phyloP scores from a whole-genome alignment of 1,140 invertebrate species.

The Sarcophaga peregrina region DNA sequence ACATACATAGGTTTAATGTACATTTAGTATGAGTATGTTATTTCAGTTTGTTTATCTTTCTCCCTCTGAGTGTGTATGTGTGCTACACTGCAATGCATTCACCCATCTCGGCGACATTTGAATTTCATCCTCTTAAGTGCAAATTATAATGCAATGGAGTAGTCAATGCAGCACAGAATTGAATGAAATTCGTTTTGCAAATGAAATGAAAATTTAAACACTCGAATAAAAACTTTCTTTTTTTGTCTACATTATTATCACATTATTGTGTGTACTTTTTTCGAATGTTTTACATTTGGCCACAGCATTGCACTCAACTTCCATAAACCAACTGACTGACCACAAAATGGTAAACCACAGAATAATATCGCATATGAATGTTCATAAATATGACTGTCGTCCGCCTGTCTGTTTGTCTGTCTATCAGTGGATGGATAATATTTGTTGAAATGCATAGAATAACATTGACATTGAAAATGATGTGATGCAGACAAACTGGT shows the following conservation, averaged over 20 bases:
- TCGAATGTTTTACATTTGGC: neutral
- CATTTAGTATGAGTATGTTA: constrained; percentile 25
- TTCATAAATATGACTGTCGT: neutral
- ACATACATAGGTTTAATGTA: neutral
- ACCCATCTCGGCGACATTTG: neutral
- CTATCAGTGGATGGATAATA: neutral
- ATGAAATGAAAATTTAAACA: constrained; percentile 12
- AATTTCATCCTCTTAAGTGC: neutral
- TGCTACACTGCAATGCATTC: too few species aligned
- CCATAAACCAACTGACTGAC: neutral
- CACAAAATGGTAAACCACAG: constrained; percentile 34
- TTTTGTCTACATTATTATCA: neutral
- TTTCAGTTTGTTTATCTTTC: constrained; percentile 37
- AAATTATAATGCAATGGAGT: neutral
- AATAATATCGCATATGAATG: neutral
- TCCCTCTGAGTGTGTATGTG: neutral
- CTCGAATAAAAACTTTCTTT: neutral
- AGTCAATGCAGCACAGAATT: neutral
- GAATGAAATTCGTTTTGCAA: neutral
- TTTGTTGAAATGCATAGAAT: constrained; percentile 20
- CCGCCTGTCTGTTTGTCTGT: neutral
- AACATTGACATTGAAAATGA: constrained; percentile 34
- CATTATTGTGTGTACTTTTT: neutral
- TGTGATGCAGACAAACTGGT: neutral
- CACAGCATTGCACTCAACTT: neutral